Percentiles rank a stretch among this genome's conserved stretches.
Evolutionary conservation across 2,888 invertebrate genomes (phyloP).

Genomic region (Argynnis bischoffii): DNA sequence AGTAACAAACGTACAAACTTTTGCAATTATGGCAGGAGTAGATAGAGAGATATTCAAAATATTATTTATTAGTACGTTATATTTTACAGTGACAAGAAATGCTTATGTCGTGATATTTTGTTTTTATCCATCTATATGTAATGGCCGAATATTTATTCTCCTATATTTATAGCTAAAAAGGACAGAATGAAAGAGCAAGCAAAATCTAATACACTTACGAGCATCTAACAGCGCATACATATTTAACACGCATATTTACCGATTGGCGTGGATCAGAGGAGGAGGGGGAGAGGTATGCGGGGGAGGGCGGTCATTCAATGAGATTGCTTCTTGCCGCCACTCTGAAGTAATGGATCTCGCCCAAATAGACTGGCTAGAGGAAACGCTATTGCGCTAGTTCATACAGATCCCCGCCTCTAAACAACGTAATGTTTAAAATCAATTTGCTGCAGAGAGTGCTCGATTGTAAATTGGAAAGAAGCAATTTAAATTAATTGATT

Average conservation of each 20-base stretch:
- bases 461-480: constrained; percentile 24
- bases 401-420: constrained; percentile 44
- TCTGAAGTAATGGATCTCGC: constrained; percentile 81
- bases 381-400: constrained; percentile 71
- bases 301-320: constrained; percentile 82
- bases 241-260: constrained; percentile 83
- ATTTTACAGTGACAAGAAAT: too few relatives aligned
- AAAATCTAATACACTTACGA: constrained; percentile 82
- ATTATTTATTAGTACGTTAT: too few relatives aligned
- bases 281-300: constrained; percentile 54
- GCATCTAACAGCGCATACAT: constrained; percentile 79
- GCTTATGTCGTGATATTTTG: neutral
- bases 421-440: constrained; percentile 35
- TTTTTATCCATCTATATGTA: constrained; percentile 39
- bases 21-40: too few relatives aligned
- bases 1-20: too few relatives aligned
- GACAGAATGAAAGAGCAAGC: constrained; percentile 79
- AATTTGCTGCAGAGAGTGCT: constrained; percentile 24
- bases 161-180: constrained; percentile 37
- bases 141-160: constrained; percentile 5
- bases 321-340: constrained; percentile 83
- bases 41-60: too few relatives aligned
- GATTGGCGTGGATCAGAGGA: constrained; percentile 76
- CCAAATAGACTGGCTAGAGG: constrained; percentile 80
- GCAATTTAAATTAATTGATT: constrained; percentile 24